Evolutionary conservation across 2,797 vertebrate species (phyloP).

Genomic region (Astyanax mexicanus): DNA sequence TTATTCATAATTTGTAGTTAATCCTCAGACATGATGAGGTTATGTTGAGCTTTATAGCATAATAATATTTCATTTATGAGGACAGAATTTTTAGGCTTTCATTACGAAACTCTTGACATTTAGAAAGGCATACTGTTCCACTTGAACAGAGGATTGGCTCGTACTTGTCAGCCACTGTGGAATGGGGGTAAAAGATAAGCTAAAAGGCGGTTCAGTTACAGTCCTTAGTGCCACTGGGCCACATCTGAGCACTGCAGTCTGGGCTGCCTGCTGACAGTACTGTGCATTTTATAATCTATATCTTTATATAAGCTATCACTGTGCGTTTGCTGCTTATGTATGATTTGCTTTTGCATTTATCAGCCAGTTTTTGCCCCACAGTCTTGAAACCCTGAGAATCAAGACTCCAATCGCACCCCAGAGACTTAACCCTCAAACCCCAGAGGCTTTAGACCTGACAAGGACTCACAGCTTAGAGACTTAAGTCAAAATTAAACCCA

Average conservation of each 20-base stretch:
- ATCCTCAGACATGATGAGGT: neutral
- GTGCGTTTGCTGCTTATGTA: neutral
- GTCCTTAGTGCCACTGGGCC: neutral
- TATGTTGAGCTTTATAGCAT: neutral
- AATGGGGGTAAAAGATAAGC: neutral
- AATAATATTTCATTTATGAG: neutral
- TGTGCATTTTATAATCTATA: neutral
- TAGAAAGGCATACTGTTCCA: neutral
- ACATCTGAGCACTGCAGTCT: neutral
- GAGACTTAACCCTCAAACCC: too few species aligned
- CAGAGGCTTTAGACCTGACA: too few species aligned
- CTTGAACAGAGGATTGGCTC: neutral
- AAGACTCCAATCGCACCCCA: too few species aligned
- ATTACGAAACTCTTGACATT: neutral
- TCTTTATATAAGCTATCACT: neutral
- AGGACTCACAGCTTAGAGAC: too few species aligned
- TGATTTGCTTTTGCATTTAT: neutral
- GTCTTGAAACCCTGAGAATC: too few species aligned
- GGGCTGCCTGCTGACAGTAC: neutral
- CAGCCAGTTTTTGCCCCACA: too few species aligned
- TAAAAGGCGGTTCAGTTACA: neutral
- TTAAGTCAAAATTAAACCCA: too few species aligned
- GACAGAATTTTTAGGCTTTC: neutral
- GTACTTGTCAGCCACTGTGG: neutral
- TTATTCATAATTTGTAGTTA: too few species aligned